Base-by-base conservation (phyloP, 2,113 vertebrate species). In the Paracanthobrama guichenoti region DNA sequence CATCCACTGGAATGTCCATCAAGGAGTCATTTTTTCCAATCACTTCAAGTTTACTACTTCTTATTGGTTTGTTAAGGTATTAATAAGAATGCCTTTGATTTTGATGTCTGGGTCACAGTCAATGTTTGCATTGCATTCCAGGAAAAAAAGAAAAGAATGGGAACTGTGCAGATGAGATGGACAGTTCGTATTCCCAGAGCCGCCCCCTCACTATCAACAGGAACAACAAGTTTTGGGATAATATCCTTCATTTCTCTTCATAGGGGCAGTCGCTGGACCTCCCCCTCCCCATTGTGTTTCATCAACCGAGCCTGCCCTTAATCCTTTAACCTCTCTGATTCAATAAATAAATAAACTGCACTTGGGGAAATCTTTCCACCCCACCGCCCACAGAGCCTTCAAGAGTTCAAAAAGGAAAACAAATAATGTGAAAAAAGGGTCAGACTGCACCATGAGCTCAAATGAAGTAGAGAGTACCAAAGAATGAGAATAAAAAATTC, bases 321-420 rank as follows among this genome's bases (percentile, higher is more conserved):
- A 31, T 69, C 62, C 73, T 72, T 79, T 73, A 76, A 86, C 81
- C 81, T 84, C 50, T 91, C 89, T 87, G 86, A 89, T 91, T 89
- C 89, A 86, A 91, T 92, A 88, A 93, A 94, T 94, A 92, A 92
- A 94, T 92, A 93, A 93, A 92, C 89, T 88, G 83, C 85, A 88
- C 89, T 87, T 60, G 83, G 90, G 90, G 88, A 86, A 85, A 84
- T 88, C 80, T 87, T 92, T 93, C 90, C 88, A 90, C 87, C 87
- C 92, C 59, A 66, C 83, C 83, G 84, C 87, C 89, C 91, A 86
- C 31, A 79, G 78, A 84, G 87, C 83, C 89, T 91, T 84, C 81
- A 35, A 84, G 89, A 89, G 87, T 89, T 81, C 82, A 90, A 92
- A 86, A 74, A 88, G 78, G 64, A 77, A 91, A 83, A 81, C 80